phyloP scores from a whole-genome alignment of 2,113 vertebrate species.

The Pristiophorus japonicus region DNA sequence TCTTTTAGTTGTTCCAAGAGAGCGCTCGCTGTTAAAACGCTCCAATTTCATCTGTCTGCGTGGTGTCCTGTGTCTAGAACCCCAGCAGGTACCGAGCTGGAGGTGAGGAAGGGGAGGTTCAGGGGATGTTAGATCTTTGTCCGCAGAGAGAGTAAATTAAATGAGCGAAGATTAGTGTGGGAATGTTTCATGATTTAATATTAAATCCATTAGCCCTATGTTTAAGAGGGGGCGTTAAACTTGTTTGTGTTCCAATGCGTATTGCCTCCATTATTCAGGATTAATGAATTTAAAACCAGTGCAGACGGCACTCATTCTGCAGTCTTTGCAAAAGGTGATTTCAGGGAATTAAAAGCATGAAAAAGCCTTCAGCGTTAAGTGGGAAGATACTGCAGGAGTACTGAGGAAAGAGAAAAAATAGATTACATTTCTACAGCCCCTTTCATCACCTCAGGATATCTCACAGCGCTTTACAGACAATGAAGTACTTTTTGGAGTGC shows the following conservation, averaged over 20 bases:
- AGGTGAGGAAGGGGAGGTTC: background rate
- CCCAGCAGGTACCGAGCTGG: background rate
- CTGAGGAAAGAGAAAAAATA: background rate
- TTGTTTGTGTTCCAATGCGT: background rate
- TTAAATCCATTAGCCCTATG: background rate
- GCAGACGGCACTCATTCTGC: background rate
- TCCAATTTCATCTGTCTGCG: background rate
- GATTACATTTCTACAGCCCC: background rate
- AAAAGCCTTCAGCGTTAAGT: background rate
- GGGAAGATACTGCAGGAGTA: background rate
- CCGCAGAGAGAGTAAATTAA: background rate
- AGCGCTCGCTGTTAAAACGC: background rate
- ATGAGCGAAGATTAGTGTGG: background rate
- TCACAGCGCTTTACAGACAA: background rate
- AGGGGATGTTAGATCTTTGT: background rate
- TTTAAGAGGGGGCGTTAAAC: background rate
- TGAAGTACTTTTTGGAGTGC: too few relatives aligned
- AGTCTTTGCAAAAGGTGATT: background rate
- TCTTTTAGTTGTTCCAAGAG: background rate
- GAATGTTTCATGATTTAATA: background rate
- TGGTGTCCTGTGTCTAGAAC: background rate
- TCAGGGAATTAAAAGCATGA: background rate
- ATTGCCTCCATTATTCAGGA: background rate
- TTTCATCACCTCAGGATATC: background rate
- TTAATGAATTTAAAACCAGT: background rate